phyloP scores from a whole-genome alignment of 2,797 vertebrate genomes.

The Ctenochaetus hawaiiensis region DNA sequence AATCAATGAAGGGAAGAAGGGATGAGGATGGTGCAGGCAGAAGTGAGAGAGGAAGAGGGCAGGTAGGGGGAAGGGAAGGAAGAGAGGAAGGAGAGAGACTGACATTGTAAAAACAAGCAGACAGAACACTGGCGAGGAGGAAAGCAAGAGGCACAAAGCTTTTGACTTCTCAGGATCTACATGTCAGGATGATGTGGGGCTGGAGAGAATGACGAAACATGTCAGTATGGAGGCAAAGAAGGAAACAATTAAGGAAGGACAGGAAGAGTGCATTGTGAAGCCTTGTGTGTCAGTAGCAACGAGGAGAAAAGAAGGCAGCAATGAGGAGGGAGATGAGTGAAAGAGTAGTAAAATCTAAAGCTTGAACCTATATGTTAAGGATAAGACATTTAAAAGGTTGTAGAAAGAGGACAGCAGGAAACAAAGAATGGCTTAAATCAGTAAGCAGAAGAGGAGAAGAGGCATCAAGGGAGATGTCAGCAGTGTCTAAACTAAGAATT shows the following conservation, averaged over 20 bases:
- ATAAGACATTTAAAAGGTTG: neutral
- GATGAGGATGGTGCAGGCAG: conserved; percentile 24
- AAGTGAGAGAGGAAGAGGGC: conserved; percentile 34
- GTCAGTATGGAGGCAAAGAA: conserved; percentile 9
- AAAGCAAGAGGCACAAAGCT: neutral
- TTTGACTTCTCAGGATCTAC: neutral
- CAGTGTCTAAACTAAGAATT: neutral
- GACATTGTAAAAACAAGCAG: conserved; percentile 31
- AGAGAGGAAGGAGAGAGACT: neutral
- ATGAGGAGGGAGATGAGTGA: no score
- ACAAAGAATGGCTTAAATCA: no score
- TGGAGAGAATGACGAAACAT: conserved; percentile 2
- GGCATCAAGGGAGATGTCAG: neutral
- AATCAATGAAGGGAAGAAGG: conserved; percentile 67
- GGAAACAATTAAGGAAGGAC: conserved; percentile 9
- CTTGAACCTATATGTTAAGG: neutral
- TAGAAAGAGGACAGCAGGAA: neutral
- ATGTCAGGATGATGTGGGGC: neutral
- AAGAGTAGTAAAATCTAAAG: neutral
- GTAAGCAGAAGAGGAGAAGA: neutral
- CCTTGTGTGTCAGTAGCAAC: conserved; percentile 43
- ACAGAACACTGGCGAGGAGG: neutral
- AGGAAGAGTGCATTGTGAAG: conserved; percentile 29
- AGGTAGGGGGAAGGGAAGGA: conserved; percentile 10
- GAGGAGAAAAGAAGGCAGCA: conserved; percentile 7